Evolutionary conservation across 2,888 invertebrate species (phyloP).

Genomic region (Clusia tigrina): DNA sequence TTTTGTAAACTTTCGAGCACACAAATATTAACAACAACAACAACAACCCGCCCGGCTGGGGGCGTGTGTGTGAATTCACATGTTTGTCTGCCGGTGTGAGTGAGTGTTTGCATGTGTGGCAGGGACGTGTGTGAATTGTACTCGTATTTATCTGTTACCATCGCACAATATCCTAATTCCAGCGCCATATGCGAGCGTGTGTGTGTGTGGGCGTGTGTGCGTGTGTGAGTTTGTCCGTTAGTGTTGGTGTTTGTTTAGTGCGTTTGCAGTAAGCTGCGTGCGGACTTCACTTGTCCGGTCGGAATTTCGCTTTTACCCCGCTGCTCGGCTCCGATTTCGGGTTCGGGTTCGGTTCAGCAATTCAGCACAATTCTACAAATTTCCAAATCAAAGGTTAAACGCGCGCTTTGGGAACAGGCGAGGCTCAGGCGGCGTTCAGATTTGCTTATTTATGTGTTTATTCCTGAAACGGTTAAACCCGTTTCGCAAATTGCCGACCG

Average conservation of each 20-base stretch:
- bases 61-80: neutral
- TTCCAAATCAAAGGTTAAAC: constrained; percentile 12
- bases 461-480: too few relatives aligned
- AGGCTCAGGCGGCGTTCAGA: neutral
- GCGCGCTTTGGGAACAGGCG: constrained; percentile 1
- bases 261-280: too few relatives aligned
- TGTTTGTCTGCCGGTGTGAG: neutral
- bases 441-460: constrained; percentile 10
- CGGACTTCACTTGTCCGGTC: constrained; percentile 6
- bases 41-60: neutral
- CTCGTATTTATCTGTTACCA: neutral
- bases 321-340: neutral
- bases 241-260: too few relatives aligned
- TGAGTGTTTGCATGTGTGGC: neutral
- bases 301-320: neutral
- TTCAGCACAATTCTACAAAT: neutral
- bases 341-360: neutral
- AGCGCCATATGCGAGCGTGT: too few relatives aligned
- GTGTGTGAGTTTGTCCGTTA: neutral
- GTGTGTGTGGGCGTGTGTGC: neutral
- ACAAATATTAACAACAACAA: constrained; percentile 6
- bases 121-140: neutral
- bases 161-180: too few relatives aligned
- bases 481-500: too few relatives aligned
- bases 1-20: constrained; percentile 6